Evolutionary conservation across 2,888 invertebrate genomes (phyloP), one percentile per base, ranked within the genome.

Genomic region (Ectemnius lituratus): DNA sequence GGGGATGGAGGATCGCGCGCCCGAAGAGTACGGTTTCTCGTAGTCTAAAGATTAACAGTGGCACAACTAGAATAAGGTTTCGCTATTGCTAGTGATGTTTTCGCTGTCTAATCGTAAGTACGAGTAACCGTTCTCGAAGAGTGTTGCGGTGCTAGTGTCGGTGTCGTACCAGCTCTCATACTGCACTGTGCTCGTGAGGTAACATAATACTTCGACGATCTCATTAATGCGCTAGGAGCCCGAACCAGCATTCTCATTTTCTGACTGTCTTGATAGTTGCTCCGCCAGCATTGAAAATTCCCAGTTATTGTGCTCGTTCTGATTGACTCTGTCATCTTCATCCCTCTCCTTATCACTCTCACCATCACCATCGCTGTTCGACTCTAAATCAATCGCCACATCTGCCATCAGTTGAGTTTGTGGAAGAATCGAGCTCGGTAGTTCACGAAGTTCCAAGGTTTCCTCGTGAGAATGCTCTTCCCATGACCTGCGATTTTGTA

Each of bases 211-310:
- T 69, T 87, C 85, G 83, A 90, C 71, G 76, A 90, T 85, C 71
- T 88, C 84, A 83, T 89, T 89, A 87, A 90, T 90, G 84, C 89
- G 90, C 90, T 90, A 90, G 90, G 90, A 90, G 80, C 89, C 90
- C 66, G 90, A 88, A 76, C 89, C 88, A 62, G 88, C 85, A 70
- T 83, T 87, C 78, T 89, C 89, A 86, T 85, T 88, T 73, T 88
- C 87, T 73, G 85, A 84, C 79, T 88, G 87, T 70, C 88, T 87
- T 37, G 91, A 89, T 80, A 96, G 91, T 88, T 96, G 95, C 78
- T 95, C 93, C 0, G 95, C 96, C 49, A 96, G 90, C 95, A 96
- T 95, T 89, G 94, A 93, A 0, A 96, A 94, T 89, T 96, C 96
- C 96, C 96, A 96, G 86, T 95, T 94, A 76, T 94, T 94, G 75